Evolutionary conservation across 1,140 invertebrate species (phyloP).

Genomic region (Drosophila setifemur): DNA sequence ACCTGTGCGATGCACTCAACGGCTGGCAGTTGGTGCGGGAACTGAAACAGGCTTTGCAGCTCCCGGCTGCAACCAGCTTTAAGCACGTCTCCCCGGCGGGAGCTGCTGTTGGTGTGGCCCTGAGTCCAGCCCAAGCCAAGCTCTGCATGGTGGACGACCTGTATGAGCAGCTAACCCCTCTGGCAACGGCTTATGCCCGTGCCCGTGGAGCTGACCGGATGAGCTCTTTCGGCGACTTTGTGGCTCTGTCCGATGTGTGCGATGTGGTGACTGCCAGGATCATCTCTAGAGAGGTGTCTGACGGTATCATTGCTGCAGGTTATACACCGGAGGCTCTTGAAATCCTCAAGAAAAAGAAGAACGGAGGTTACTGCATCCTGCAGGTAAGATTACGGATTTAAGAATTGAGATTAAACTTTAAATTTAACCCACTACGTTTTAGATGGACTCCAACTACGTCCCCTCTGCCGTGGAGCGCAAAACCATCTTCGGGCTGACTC

Average conservation of each 20-base stretch:
- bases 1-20: slow-evolving; percentile 98
- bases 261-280: slow-evolving; percentile 92
- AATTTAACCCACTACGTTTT: neutral
- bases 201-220: slow-evolving; percentile 98
- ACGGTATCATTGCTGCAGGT: slow-evolving; percentile 97
- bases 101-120: slow-evolving; percentile 93
- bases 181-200: slow-evolving; percentile 97
- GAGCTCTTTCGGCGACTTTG: slow-evolving; percentile 99
- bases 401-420: neutral
- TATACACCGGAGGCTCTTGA: slow-evolving; percentile 92
- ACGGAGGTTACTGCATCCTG: slow-evolving; percentile 95
- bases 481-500: slow-evolving; percentile 94
- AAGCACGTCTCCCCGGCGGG: slow-evolving; percentile 99
- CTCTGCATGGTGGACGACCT: slow-evolving; percentile 97
- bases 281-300: slow-evolving; percentile 93
- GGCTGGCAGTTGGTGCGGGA: slow-evolving; percentile 98
- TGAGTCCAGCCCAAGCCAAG: slow-evolving; percentile 89
- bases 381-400: slow-evolving; percentile 83
- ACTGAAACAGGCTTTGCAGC: slow-evolving; percentile 88
- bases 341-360: slow-evolving; percentile 97
- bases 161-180: slow-evolving; percentile 88
- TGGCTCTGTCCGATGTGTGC: slow-evolving; percentile 96
- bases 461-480: slow-evolving; percentile 92
- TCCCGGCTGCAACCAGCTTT: slow-evolving; percentile 98
- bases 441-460: slow-evolving; percentile 95